Evolutionary conservation across 2,113 vertebrate species (phyloP), one percentile per base, ranked within the genome.

Genomic region (Xenopus borealis): DNA sequence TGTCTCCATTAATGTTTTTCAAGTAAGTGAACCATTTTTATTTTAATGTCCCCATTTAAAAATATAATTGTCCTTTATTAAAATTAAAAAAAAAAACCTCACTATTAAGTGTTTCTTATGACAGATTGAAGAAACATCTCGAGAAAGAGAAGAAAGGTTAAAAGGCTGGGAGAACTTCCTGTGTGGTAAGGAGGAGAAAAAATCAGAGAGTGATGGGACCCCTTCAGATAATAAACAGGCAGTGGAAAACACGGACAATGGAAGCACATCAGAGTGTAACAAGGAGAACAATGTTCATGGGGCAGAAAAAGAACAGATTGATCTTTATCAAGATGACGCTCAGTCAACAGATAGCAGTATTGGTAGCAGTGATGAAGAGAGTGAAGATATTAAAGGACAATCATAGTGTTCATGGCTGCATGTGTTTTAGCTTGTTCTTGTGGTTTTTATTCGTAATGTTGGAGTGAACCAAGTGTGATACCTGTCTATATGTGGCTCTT

Each of bases 71-170:
- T 1, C 23, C 3, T 27, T 27, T 3, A 27, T 27, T 27, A 27
- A 27, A 27, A 27, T 27, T 2, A 40, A 40, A 40, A 40, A 40
- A 40, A 40, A 40, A 40, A 40, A 40, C 5, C 33, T 40, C 33
- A 40, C 33, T 4, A 7, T 6, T 7, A 40, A 40, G 7, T 30
- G 55, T 52, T 18, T 77, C n/a, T 27, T 69, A 7, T 57, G 13
- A 45, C 73, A 99, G 97, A 89, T 99, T 80, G 96, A 99, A 73
- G 97, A 98, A 86, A 98, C 95, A 3, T 84, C 93, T 14, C 92
- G 95, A 53, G 97, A 98, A 82, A 91, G 96, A 16, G 97, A 99
- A 84, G 94, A 98, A 86, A 91, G 97, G 72, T 87, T 98, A 14
- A 98, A 94, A 79, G 92, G 91, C 12, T 98, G 95, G 97, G 88